phyloP scores from a whole-genome alignment of 37 sponge, comb jelly and placozoan genomes.

The Dysidea cf. avara region DNA sequence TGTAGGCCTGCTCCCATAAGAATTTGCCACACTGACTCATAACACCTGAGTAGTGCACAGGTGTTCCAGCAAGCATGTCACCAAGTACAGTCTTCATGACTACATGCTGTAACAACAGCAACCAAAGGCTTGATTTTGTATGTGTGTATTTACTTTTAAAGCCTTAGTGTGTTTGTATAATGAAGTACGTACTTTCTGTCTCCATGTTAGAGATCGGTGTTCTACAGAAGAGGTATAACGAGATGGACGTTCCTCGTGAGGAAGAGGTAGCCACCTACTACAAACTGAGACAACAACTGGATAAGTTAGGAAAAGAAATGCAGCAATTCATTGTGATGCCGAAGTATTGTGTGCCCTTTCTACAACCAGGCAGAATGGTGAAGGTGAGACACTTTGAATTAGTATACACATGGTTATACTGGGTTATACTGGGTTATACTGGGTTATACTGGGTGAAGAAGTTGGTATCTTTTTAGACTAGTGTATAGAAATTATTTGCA shows the following conservation, averaged over 20 bases:
- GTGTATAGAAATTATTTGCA: too few species aligned
- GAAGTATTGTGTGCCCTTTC: constrained; percentile 86
- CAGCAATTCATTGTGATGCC: constrained; percentile 75
- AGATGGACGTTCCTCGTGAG: constrained; percentile 78
- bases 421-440: not conserved
- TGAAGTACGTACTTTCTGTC: not conserved
- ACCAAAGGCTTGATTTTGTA: not conserved
- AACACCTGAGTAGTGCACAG: too few species aligned
- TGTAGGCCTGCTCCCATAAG: too few species aligned
- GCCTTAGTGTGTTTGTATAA: not conserved
- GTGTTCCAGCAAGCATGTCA: too few species aligned
- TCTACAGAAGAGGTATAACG: constrained; percentile 65
- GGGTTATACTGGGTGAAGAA: not conserved
- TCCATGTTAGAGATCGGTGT: constrained; percentile 46
- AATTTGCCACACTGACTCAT: too few species aligned
- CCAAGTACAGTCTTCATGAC: too few species aligned
- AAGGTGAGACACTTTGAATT: constrained; percentile 57
- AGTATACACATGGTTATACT: not conserved
- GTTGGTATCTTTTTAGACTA: too few species aligned
- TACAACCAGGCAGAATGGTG: constrained; percentile 93
- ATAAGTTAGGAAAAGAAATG: constrained; percentile 70
- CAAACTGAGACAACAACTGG: constrained; percentile 83
- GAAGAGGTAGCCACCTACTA: constrained; percentile 78
- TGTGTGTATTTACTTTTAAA: not conserved
- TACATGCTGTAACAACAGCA: too few species aligned